Percentiles rank a stretch among this genome's conserved stretches.
phyloP scores from a whole-genome alignment of 2,888 invertebrate species.

The Lochmaea crataegi region DNA sequence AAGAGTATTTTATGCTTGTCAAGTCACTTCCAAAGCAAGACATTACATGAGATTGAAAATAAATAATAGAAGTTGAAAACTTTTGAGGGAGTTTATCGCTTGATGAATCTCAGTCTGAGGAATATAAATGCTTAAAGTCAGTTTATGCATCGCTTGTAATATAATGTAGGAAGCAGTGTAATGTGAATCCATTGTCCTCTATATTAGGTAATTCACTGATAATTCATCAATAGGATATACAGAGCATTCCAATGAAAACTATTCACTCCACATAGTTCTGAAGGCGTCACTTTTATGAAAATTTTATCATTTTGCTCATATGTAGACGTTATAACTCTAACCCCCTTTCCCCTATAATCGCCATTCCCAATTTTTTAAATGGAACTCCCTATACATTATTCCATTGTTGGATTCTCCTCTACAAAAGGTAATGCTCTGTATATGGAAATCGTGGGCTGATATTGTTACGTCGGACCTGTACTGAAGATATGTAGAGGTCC shows the following conservation, averaged over 20 bases:
- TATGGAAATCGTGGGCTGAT: background rate
- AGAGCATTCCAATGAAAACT: too few species aligned
- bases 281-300: too few species aligned
- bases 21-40: background rate
- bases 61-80: background rate
- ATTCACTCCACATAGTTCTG: too few species aligned
- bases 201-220: background rate
- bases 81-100: background rate
- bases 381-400: too few species aligned
- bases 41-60: background rate
- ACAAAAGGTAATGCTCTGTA: too few species aligned
- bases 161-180: background rate
- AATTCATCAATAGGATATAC: background rate
- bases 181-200: constrained; percentile 2
- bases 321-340: too few species aligned
- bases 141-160: background rate
- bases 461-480: too few species aligned
- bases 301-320: too few species aligned
- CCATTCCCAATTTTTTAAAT: too few species aligned
- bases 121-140: constrained; percentile 1
- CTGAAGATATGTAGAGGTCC: too few species aligned
- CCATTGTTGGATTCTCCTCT: too few species aligned
- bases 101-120: background rate
- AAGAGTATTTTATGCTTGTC: background rate
- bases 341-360: too few species aligned